Percentiles rank a stretch among this genome's conserved stretches.
phyloP scores from a whole-genome alignment of 2,888 invertebrate genomes.

The Lasiommata megera region DNA sequence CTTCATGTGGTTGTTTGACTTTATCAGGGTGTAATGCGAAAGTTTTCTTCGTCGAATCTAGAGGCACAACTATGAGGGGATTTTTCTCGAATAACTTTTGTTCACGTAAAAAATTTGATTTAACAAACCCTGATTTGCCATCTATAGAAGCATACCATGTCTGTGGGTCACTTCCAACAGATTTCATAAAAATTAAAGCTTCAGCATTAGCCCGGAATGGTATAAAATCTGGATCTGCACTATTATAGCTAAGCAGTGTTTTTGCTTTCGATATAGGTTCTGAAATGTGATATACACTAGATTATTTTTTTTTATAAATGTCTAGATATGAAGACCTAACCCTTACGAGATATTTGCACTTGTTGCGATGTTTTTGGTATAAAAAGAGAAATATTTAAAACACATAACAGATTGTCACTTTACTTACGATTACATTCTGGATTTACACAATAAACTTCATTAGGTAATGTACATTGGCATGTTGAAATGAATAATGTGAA shows the following conservation, averaged over 20 bases:
- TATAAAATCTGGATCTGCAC: slow-evolving; percentile 79
- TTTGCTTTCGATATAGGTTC: slow-evolving; percentile 83
- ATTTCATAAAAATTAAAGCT: slow-evolving; percentile 86
- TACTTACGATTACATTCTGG: slow-evolving; percentile 85
- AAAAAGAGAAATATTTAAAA: slow-evolving; percentile 24
- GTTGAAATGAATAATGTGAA: slow-evolving; percentile 59
- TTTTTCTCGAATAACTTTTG: slow-evolving; percentile 67
- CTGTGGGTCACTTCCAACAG: slow-evolving; percentile 82
- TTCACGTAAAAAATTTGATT: slow-evolving; percentile 82
- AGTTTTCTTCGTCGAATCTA: slow-evolving; percentile 37
- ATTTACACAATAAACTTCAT: slow-evolving; percentile 87
- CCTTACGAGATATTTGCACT: neutral
- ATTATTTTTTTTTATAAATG: neutral
- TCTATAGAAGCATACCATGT: slow-evolving; percentile 87
- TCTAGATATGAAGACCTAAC: neutral
- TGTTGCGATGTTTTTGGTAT: neutral
- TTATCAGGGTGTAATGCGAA: slow-evolving; percentile 58
- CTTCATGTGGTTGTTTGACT: slow-evolving; percentile 67
- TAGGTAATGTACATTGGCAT: slow-evolving; percentile 78
- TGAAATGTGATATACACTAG: slow-evolving; percentile 47
- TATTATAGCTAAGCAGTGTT: slow-evolving; percentile 80
- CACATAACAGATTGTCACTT: slow-evolving; percentile 42
- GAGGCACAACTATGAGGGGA: slow-evolving; percentile 56
- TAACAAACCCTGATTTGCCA: slow-evolving; percentile 86
- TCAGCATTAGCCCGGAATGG: slow-evolving; percentile 81